Percentiles rank a stretch among this genome's conserved stretches.
Conservation (phyloP, 2,888 invertebrate species). For the Perdita meconis region DNA sequence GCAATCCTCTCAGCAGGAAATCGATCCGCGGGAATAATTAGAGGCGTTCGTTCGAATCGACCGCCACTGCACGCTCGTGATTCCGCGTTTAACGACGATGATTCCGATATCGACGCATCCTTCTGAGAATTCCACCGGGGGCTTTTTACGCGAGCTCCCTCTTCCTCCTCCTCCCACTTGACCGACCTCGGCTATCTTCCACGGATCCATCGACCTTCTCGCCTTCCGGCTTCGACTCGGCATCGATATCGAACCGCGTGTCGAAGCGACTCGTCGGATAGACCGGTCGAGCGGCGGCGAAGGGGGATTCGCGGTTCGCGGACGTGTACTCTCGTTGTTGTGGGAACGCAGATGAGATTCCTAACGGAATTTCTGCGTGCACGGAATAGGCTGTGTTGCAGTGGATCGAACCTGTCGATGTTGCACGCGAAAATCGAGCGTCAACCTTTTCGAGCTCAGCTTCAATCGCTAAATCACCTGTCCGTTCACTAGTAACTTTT, state of each 20-base stretch:
- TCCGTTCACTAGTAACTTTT: constrained; percentile 24
- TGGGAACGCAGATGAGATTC: constrained; percentile 77
- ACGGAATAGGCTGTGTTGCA: constrained; percentile 47
- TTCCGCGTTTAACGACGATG: constrained; percentile 42
- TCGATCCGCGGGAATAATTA: constrained; percentile 47
- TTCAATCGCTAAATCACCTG: constrained; percentile 36
- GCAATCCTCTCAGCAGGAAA: constrained; percentile 33
- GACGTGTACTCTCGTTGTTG: constrained; percentile 67
- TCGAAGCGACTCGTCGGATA: constrained; percentile 1
- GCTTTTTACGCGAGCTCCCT: constrained; percentile 28
- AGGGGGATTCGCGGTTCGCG: constrained; percentile 24
- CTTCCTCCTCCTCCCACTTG: constrained; percentile 36
- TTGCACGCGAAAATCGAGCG: constrained; percentile 38
- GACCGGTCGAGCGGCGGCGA: background rate
- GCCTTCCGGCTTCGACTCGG: constrained; percentile 52
- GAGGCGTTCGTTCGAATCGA: constrained; percentile 10
- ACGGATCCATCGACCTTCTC: constrained; percentile 57
- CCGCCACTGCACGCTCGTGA: constrained; percentile 27
- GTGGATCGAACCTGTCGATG: constrained; percentile 19
- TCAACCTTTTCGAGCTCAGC: constrained; percentile 13
- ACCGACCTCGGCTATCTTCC: constrained; percentile 46
- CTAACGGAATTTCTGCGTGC: constrained; percentile 76
- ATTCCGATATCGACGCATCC: constrained; percentile 48
- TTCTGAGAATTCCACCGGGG: constrained; percentile 47
- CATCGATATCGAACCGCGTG: constrained; percentile 50